These are phyloP conservation scores for Ophioninae sp. DNA, from an alignment of 2,888 invertebrate species.

Conservation along the genomic window DNA sequence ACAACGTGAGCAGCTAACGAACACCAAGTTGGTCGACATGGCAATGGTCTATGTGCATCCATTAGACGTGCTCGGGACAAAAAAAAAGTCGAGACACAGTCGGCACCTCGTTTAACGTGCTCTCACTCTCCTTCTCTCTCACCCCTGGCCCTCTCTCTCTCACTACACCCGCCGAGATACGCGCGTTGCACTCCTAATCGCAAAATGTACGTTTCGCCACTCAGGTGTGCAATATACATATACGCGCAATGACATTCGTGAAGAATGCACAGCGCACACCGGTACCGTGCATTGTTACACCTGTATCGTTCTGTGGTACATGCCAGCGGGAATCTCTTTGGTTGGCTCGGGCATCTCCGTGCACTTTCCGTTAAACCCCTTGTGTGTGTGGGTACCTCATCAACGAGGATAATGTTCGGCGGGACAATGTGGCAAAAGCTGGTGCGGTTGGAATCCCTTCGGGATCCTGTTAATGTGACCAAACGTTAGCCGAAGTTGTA, in stretches of 20 bases:
- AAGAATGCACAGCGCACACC: constrained; percentile 31
- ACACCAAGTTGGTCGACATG: constrained; percentile 42
- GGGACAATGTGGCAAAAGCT: constrained; percentile 25
- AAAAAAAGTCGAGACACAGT: constrained; percentile 50
- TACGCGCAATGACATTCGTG: constrained; percentile 33
- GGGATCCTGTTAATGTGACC: constrained; percentile 62
- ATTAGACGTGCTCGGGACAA: constrained; percentile 54
- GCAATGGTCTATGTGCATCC: constrained; percentile 45
- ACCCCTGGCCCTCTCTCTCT: constrained; percentile 4
- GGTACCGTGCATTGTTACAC: constrained; percentile 31
- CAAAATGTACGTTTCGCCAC: constrained; percentile 52
- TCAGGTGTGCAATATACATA: constrained; percentile 24
- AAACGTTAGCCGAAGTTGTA: constrained; percentile 59
- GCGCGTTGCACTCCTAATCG: constrained; percentile 51
- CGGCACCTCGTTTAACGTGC: constrained; percentile 53
- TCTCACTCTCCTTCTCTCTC: constrained; percentile 5
- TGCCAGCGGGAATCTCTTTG: constrained; percentile 33
- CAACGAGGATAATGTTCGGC: constrained; percentile 30
- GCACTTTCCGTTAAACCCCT: constrained; percentile 16
- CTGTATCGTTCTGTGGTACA: constrained; percentile 32
- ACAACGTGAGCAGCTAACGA: constrained; percentile 54
- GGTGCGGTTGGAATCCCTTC: constrained; percentile 28
- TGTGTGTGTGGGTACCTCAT: constrained; percentile 20
- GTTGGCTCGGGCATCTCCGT: constrained; percentile 20
- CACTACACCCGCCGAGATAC: constrained; percentile 24